Evolutionary conservation across 2,113 vertebrate genomes (phyloP), one percentile per base, ranked within the genome.

Genomic region (Octodon degus): DNA sequence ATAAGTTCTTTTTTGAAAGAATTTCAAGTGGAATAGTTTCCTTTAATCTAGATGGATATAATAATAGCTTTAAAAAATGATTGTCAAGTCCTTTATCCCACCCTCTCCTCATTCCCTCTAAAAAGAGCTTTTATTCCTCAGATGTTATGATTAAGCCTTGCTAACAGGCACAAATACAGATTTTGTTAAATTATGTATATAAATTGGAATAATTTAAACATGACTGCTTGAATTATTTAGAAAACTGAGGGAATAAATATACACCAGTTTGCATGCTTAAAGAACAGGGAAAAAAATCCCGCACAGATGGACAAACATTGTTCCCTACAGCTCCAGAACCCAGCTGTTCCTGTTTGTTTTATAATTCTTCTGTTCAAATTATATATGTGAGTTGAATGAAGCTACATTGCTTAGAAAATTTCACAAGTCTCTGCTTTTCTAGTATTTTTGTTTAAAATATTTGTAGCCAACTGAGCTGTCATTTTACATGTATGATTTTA

Each of bases 1-100:
- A 95, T 93, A 97, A 96, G 97, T 91, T 95, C 72, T 67, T 90
- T 92, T 70, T 97, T 94, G 94, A 97, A 97, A 90, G 80, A 94
- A 55, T 63, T 97, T 92, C 90, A 97, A 83, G 55, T 72, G 92
- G 93, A 95, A 96, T 88, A 92, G 25, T 13, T 74, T 97, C 82
- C 67, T 96, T 98, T 97, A 92, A 97, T 96, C 92, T 90, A 92
- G 60, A 91, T 83, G 82, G 79, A 90, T 68, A 89, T 92, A 96
- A 96, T 96, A 94, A 92, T 83, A 96, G 84, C 85, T 96, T 86
- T 7, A 91, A 72, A 62, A 86, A 81, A 90, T 22, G 55, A 47
- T 89, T 19, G 7, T 53, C 40, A 86, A 92, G 85, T 88, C 40
- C 76, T 34, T 27, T 85, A 24, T 34, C 40, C 60, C 24, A 85